A percentile compares a stretch with the other conserved stretches of the same genome.
Conservation (phyloP, 2,888 invertebrate genomes). For the Mesorhabditis sp. region DNA sequence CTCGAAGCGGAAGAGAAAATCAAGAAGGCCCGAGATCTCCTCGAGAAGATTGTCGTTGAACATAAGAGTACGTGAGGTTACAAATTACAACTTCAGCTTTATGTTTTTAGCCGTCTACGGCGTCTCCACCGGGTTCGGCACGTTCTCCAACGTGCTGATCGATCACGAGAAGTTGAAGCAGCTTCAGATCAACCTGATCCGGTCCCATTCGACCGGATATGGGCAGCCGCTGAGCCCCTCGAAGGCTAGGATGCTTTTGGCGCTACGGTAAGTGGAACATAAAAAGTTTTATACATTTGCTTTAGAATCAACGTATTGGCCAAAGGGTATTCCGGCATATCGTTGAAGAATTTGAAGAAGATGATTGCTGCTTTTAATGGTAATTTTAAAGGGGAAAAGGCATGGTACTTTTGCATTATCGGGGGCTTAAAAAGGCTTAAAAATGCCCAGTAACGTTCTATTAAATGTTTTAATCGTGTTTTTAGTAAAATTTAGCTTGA, state of each 20-base stretch:
- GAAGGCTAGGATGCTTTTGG: constrained; percentile 68
- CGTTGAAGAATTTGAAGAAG: constrained; percentile 65
- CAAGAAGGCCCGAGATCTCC: constrained; percentile 63
- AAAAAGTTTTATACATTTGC: neutral
- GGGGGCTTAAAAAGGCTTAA: too few species aligned
- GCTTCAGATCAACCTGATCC: constrained; percentile 69
- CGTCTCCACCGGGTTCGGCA: constrained; percentile 71
- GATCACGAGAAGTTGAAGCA: constrained; percentile 65
- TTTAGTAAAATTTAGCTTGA: too few species aligned
- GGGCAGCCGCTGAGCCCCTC: constrained; percentile 67
- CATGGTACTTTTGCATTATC: too few species aligned
- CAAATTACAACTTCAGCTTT: neutral
- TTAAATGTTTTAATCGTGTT: neutral
- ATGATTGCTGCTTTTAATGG: constrained; percentile 70
- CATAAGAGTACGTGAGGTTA: constrained; percentile 63
- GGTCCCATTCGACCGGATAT: constrained; percentile 70
- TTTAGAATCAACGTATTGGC: constrained; percentile 67
- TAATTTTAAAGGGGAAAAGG: constrained; percentile 40
- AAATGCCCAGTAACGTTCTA: too few species aligned
- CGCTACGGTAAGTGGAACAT: constrained; percentile 61
- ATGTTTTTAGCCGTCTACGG: constrained; percentile 65
- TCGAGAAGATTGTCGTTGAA: constrained; percentile 67
- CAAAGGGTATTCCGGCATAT: constrained; percentile 71
- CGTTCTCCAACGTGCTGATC: constrained; percentile 67
- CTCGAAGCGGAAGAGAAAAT: constrained; percentile 65